phyloP scores from a whole-genome alignment of 2,113 vertebrate species.

The Nestor notabilis region DNA sequence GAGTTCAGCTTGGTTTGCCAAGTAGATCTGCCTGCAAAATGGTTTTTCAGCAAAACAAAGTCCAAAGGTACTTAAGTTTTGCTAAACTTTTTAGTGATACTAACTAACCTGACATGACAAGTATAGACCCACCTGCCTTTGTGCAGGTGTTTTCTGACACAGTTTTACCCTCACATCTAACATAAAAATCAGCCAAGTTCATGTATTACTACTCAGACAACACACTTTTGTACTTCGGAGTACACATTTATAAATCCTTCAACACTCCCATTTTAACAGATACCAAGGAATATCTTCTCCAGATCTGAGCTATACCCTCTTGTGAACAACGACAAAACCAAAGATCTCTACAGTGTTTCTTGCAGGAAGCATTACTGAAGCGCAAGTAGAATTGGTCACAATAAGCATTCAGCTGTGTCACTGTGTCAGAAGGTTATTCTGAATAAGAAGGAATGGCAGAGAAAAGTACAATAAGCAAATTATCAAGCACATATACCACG shows the following conservation, averaged over 20 bases:
- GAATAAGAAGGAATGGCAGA: not conserved
- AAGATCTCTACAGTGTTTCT: not conserved
- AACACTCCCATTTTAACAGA: not conserved
- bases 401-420: not conserved
- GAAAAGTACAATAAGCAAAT: not conserved
- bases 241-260: not conserved
- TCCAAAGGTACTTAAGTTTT: not conserved
- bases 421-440: not conserved
- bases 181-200: not conserved
- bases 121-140: not conserved
- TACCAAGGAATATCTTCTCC: not conserved
- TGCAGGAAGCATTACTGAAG: not conserved
- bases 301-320: not conserved
- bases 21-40: not conserved
- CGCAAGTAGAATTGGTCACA: not conserved
- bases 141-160: not conserved
- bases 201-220: not conserved
- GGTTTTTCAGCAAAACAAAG: not conserved
- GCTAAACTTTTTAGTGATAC: not conserved
- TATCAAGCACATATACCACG: not conserved
- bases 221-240: not conserved
- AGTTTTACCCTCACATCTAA: not conserved
- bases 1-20: not conserved
- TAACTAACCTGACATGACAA: not conserved
- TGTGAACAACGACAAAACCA: not conserved